Conservation (phyloP, 2,113 vertebrate species). For the Leptobrachium ailaonicum region DNA sequence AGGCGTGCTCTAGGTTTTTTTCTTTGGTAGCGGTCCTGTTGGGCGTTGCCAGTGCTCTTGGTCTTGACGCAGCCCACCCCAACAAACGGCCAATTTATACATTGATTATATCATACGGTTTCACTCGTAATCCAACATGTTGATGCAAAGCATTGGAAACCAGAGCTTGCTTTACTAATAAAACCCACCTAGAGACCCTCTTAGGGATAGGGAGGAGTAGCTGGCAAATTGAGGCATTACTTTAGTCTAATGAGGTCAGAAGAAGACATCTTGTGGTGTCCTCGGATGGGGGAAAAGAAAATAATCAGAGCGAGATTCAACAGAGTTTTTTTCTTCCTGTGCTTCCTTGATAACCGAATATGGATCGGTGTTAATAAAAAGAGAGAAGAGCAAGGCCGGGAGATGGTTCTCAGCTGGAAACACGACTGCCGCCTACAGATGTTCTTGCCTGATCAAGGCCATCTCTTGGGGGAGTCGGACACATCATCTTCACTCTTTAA, state of each 20-base stretch:
- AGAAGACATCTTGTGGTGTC: neutral
- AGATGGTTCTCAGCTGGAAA: slow-evolving; percentile 1
- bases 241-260: neutral
- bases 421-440: neutral
- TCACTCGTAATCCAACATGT: too few relatives aligned
- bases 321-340: neutral
- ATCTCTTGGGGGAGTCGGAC: neutral
- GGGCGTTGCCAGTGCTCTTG: too few relatives aligned
- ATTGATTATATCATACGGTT: too few relatives aligned
- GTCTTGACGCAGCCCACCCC: too few relatives aligned
- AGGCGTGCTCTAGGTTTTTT: too few relatives aligned
- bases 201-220: too few relatives aligned
- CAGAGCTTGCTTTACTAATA: too few relatives aligned
- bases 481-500: neutral
- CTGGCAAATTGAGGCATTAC: too few relatives aligned
- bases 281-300: neutral
- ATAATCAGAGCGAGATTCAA: neutral
- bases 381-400: neutral
- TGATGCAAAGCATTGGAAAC: too few relatives aligned
- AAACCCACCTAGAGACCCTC: too few relatives aligned
- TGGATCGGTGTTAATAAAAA: neutral
- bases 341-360: neutral
- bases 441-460: neutral
- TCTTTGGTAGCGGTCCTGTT: too few relatives aligned
- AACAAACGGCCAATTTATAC: too few relatives aligned